Percentiles rank a stretch among this genome's conserved stretches.
Conservation (phyloP, 1,140 invertebrate species). For the Sipha flava region DNA sequence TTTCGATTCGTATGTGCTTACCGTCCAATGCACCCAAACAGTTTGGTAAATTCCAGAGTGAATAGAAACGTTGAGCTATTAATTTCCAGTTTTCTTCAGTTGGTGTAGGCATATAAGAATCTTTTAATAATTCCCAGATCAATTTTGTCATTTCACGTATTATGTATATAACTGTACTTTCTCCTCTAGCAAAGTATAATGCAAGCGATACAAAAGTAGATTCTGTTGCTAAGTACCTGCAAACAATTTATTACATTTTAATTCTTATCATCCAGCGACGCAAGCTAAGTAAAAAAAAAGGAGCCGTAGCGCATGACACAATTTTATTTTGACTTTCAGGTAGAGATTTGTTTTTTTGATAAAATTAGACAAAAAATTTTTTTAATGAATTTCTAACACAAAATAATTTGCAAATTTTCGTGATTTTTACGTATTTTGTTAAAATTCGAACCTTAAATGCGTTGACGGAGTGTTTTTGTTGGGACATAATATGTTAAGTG, state of each 20-base stretch:
- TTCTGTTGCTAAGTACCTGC: neutral
- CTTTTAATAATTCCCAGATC: conserved; percentile 1
- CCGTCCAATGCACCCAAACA: conserved; percentile 46
- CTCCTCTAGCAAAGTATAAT: conserved; percentile 12
- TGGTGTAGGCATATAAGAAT: neutral
- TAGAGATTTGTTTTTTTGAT: too few relatives aligned
- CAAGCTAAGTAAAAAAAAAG: too few relatives aligned
- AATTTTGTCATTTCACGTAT: neutral
- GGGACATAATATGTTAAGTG: too few relatives aligned
- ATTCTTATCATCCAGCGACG: neutral
- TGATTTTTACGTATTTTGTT: too few relatives aligned
- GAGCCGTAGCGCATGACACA: too few relatives aligned
- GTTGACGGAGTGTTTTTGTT: too few relatives aligned
- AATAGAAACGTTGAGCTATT: conserved; percentile 40
- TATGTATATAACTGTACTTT: neutral
- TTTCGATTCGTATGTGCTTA: conserved; percentile 46
- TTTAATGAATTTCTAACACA: too few relatives aligned
- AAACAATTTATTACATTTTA: neutral
- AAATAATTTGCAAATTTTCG: too few relatives aligned
- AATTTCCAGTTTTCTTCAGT: neutral
- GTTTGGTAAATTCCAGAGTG: conserved; percentile 42
- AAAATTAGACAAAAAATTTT: too few relatives aligned
- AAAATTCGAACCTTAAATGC: too few relatives aligned
- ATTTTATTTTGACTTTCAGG: too few relatives aligned
- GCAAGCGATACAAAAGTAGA: neutral